Percentiles rank a stretch among this genome's conserved stretches.
phyloP scores from a whole-genome alignment of 1,140 invertebrate species.

The Triops cancriformis region DNA sequence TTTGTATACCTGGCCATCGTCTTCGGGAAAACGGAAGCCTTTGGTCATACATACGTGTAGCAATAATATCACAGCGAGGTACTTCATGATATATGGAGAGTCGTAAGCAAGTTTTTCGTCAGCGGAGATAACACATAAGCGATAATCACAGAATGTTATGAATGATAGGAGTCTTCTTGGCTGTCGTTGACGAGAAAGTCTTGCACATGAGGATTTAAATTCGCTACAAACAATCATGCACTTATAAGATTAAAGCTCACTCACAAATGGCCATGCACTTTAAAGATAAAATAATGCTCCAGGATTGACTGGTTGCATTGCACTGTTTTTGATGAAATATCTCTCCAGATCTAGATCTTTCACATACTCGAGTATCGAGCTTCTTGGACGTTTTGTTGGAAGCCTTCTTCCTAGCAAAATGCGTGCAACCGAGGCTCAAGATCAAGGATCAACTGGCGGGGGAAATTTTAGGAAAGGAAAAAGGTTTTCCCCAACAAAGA shows the following conservation, averaged over 20 bases:
- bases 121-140: neutral
- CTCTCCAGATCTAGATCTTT: too few species aligned
- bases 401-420: neutral
- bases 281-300: too few species aligned
- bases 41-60: neutral
- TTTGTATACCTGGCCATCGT: neutral
- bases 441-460: neutral
- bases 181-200: too few species aligned
- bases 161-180: neutral
- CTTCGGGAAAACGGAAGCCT: neutral
- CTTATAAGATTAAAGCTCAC: too few species aligned
- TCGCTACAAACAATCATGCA: too few species aligned
- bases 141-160: neutral
- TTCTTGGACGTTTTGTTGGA: too few species aligned
- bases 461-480: neutral
- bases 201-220: too few species aligned
- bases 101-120: neutral
- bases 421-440: constrained; percentile 3
- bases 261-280: too few species aligned
- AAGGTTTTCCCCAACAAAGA: neutral
- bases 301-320: too few species aligned
- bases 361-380: too few species aligned
- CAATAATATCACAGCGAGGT: constrained; percentile 3
- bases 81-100: neutral
- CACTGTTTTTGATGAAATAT: too few species aligned